These are phyloP conservation scores for Copsychus sechellarum DNA, from an alignment of 2,113 vertebrate species.

Conservation along the genomic window DNA sequence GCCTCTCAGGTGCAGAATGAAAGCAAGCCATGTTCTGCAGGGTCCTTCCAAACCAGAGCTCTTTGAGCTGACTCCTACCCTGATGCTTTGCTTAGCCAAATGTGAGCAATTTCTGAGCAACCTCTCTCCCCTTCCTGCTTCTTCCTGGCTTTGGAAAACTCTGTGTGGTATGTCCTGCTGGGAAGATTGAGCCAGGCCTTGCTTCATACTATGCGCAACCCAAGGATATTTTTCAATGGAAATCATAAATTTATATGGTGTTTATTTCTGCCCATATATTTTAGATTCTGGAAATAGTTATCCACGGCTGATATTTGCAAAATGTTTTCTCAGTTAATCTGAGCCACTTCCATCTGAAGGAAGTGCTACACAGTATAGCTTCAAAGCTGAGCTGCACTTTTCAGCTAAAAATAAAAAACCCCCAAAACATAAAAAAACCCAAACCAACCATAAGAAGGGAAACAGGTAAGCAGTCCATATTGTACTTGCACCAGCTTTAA, in stretches of 20 bases:
- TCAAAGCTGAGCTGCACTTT: neutral
- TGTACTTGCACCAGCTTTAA: neutral
- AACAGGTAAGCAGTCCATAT: neutral
- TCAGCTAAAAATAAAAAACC: neutral
- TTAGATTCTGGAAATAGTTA: neutral
- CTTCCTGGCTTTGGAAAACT: neutral
- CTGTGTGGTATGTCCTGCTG: neutral
- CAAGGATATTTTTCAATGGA: neutral
- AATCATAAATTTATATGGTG: neutral
- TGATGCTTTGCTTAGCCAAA: neutral
- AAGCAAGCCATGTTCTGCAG: neutral
- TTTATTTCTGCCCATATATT: neutral
- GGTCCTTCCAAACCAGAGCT: neutral
- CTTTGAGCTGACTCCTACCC: rapidly evolving
- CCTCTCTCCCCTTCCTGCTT: neutral
- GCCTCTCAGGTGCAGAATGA: neutral
- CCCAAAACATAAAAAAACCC: rapidly evolving
- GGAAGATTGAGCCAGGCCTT: neutral
- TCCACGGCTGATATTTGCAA: neutral
- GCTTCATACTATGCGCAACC: neutral
- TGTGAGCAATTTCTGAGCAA: neutral
- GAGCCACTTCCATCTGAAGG: neutral
- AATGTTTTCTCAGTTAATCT: neutral
- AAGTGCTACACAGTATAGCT: neutral
- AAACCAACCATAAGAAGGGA: neutral